Evolutionary conservation across 1,140 invertebrate species (phyloP).

Genomic region (Hyles euphorbiae): DNA sequence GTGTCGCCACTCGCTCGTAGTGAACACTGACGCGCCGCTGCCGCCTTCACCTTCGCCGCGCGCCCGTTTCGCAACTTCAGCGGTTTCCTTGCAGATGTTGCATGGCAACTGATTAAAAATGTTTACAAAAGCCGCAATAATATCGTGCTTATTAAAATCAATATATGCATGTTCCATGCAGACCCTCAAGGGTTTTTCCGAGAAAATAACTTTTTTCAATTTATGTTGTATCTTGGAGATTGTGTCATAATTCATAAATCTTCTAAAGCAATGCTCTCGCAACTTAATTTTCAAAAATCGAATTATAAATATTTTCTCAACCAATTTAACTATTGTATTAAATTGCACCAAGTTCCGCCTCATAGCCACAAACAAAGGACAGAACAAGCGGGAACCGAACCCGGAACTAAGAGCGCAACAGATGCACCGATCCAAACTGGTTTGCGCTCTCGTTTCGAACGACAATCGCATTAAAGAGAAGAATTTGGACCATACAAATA

Average conservation of each 20-base stretch:
- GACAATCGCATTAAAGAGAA: no score
- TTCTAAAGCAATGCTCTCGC: background rate
- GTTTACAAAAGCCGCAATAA: conserved; percentile 6
- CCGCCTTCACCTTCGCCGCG: conserved; percentile 58
- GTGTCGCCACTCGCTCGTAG: conserved; percentile 57
- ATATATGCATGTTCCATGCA: background rate
- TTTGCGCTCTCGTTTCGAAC: conserved; percentile 11
- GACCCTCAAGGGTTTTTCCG: background rate
- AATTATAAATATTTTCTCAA: background rate
- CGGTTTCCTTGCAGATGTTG: conserved; percentile 65
- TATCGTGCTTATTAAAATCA: background rate
- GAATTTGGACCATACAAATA: no score
- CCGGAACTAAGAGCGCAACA: conserved; percentile 21
- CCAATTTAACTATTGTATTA: no score
- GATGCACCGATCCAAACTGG: conserved; percentile 20
- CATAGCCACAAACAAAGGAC: background rate
- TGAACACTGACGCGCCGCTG: conserved; percentile 55
- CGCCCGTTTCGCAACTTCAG: conserved; percentile 58
- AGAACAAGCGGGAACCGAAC: conserved; percentile 9
- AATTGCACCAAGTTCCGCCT: no score
- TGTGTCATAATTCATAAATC: background rate
- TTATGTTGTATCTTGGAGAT: background rate
- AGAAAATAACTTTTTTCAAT: background rate
- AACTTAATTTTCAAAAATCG: background rate
- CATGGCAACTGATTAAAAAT: conserved; percentile 67